Percentiles rank a stretch among this genome's conserved stretches.
Conservation (phyloP, 2,113 vertebrate species). For the Rhynchopsitta pachyrhyncha region DNA sequence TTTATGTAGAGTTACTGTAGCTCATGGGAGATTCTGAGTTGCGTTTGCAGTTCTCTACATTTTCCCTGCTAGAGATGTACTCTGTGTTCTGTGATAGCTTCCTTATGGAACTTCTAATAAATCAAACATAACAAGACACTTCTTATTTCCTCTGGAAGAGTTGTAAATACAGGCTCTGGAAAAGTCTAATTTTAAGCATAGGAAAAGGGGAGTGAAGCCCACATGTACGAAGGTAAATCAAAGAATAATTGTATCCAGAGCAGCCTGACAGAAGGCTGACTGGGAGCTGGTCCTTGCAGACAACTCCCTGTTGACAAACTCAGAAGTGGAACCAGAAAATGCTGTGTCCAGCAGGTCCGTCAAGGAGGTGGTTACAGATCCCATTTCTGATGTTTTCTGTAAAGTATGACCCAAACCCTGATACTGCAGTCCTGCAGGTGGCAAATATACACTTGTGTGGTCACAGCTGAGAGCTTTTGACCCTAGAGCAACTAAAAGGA, state of each 20-base stretch:
- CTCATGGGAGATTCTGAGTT: not conserved
- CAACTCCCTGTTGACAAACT: not conserved
- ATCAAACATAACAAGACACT: constrained; percentile 21
- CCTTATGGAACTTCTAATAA: not conserved
- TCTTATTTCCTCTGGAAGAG: constrained; percentile 48
- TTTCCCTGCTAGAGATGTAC: not conserved
- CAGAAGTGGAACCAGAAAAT: not conserved
- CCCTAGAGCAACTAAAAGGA: not conserved
- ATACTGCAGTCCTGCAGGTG: constrained; percentile 26
- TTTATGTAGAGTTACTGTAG: not conserved
- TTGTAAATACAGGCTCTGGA: constrained; percentile 30
- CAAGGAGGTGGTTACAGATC: constrained; percentile 2
- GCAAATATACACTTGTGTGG: not conserved
- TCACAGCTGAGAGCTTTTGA: constrained; percentile 12
- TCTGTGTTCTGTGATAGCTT: not conserved
- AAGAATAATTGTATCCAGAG: constrained; percentile 60
- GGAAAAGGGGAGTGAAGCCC: constrained; percentile 25
- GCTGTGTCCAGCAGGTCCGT: constrained; percentile 9
- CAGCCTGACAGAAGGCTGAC: not conserved
- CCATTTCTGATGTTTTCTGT: constrained; percentile 10
- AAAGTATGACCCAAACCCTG: not conserved
- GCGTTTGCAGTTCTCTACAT: not conserved
- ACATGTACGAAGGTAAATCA: constrained; percentile 42
- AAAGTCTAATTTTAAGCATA: constrained; percentile 30
- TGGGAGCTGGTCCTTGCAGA: not conserved